Evolutionary conservation across 2,113 vertebrate genomes (phyloP).

Genomic region (Nymphicus hollandicus): DNA sequence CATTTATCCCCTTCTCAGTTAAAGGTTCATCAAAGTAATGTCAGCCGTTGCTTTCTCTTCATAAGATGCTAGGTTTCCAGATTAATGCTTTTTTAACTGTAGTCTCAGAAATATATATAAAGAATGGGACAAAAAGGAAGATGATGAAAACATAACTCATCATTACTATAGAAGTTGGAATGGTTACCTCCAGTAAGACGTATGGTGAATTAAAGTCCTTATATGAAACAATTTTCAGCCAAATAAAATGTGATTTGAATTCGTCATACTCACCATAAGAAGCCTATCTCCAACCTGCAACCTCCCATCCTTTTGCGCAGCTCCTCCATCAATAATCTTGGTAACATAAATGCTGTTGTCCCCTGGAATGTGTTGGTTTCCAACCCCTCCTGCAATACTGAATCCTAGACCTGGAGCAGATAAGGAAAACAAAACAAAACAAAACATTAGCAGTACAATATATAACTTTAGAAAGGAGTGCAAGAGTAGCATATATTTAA

Average conservation of each 20-base stretch:
- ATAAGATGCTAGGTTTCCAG: background rate
- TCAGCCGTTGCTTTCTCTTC: background rate
- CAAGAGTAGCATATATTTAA: background rate
- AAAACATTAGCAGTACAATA: background rate
- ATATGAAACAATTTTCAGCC: background rate
- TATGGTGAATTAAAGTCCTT: background rate
- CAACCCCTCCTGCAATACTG: constrained; percentile 95
- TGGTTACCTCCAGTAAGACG: background rate
- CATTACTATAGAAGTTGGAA: background rate
- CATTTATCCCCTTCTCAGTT: background rate
- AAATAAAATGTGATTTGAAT: background rate
- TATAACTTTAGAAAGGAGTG: background rate
- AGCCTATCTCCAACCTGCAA: constrained; percentile 94
- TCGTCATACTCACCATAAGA: constrained; percentile 84
- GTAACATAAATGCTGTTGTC: constrained; percentile 99
- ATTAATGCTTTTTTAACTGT: background rate
- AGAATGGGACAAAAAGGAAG: background rate
- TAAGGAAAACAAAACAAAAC: background rate
- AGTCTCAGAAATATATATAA: background rate
- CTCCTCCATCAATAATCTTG: constrained; percentile 95
- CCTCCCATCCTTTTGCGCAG: constrained; percentile 89
- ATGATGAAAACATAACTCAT: background rate
- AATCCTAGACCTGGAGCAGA: constrained; percentile 87
- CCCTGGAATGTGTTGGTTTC: constrained; percentile 97
- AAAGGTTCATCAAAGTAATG: background rate